Evolutionary conservation across 2,113 vertebrate species (phyloP), one percentile per base, ranked within the genome.

Genomic region (Centropus unirufus): DNA sequence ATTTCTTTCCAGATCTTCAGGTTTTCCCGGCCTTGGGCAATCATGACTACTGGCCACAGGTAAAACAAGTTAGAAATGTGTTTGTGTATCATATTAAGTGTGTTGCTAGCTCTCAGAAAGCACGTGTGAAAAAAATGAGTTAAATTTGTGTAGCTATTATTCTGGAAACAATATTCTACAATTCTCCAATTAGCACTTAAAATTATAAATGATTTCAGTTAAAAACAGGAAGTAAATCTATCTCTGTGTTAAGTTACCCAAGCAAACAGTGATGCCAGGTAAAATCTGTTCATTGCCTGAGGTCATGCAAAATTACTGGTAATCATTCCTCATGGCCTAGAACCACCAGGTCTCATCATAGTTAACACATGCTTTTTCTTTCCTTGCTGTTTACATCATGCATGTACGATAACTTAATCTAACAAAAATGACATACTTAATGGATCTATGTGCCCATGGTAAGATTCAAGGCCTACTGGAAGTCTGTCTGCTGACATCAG

Each of bases 1-100:
- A 79, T 40, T 97, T 98, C 91, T 99, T 99, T 95, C 99, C 99
- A 87, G 95, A 98, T 88, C 92, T 99, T 74, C 98, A 98, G 8
- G 99, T 99, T 89, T 99, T 98, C 67, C 99, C 99, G 2, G 98
- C 99, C 1, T 94, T 99, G 95, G 99, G 99, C 39, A 99, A 99
- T 98, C 99, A 99, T 42, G 99, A 99, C 97, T 99, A 99, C 90
- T 99, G 99, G 99, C 99, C 99, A 64, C 99, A 99, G 99, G 99
- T 99, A 98, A 95, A 80, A 77, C n/a, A 95, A 77, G 57, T 32
- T 42, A 85, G 49, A 54, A 63, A 20, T 79, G 27, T 32, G 16
- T 82, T 87, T 58, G 15, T 80, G 19, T 27, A 1, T 42, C 22
- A 14, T 27, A 47, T 1, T 77, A 24, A 49, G 6, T 58, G 46